phyloP scores from a whole-genome alignment of 1,140 invertebrate genomes.

The Drosophila parvula region DNA sequence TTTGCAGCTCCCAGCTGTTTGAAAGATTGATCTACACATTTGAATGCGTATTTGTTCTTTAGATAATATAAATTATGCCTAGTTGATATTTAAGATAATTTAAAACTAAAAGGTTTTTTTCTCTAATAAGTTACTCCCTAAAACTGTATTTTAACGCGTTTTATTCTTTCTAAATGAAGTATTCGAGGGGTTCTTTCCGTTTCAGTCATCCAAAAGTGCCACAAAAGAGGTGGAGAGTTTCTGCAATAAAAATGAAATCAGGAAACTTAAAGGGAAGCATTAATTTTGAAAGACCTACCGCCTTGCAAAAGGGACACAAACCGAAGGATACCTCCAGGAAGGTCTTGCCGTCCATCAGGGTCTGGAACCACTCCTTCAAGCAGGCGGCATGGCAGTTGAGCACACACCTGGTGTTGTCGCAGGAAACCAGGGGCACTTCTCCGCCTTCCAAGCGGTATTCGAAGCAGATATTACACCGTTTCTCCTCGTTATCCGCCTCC shows the following conservation, averaged over 20 bases:
- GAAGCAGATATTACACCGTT: slow-evolving; percentile 78
- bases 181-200: background rate
- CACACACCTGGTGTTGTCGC: slow-evolving; percentile 73
- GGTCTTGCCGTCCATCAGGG: slow-evolving; percentile 66
- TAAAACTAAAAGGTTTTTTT: slow-evolving; percentile 24
- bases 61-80: slow-evolving; percentile 61
- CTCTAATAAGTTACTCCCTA: slow-evolving; percentile 30
- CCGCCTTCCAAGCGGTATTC: slow-evolving; percentile 67
- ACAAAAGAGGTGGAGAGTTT: slow-evolving; percentile 80
- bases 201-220: slow-evolving; percentile 54
- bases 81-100: slow-evolving; percentile 49
- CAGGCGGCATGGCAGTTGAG: slow-evolving; percentile 77
- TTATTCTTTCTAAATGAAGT: background rate
- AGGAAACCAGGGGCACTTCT: slow-evolving; percentile 76
- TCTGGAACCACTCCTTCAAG: slow-evolving; percentile 79
- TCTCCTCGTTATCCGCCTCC: slow-evolving; percentile 34
- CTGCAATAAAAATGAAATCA: slow-evolving; percentile 26
- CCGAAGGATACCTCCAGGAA: slow-evolving; percentile 77
- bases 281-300: slow-evolving; percentile 38
- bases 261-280: background rate
- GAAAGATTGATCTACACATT: slow-evolving; percentile 67
- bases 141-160: slow-evolving; percentile 21
- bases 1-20: slow-evolving; percentile 12
- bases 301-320: slow-evolving; percentile 78
- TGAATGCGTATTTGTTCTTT: slow-evolving; percentile 33